Percentiles rank a stretch among this genome's conserved stretches.
phyloP scores from a whole-genome alignment of 2,113 vertebrate species.

The Orthonyx spaldingii region DNA sequence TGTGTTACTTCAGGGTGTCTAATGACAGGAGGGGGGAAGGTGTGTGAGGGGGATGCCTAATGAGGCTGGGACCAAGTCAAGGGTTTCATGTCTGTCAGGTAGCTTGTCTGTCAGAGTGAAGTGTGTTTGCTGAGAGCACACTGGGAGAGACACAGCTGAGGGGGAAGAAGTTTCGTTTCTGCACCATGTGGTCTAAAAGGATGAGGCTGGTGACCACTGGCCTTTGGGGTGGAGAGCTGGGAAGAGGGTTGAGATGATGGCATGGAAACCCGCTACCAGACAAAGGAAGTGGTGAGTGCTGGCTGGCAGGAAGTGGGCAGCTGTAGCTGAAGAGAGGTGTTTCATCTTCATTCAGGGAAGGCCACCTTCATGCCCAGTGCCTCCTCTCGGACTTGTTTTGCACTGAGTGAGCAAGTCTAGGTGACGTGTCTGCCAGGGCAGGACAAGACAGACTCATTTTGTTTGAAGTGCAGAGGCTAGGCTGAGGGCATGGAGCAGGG shows the following conservation, averaged over 20 bases:
- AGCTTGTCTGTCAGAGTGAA: not conserved
- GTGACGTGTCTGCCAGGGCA: accelerated
- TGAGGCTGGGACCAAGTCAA: accelerated
- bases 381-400: not conserved
- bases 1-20: not conserved
- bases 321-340: not conserved
- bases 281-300: not conserved
- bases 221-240: not conserved
- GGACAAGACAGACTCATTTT: not conserved
- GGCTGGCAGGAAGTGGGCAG: not conserved
- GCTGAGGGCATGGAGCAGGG: accelerated
- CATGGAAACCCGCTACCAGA: not conserved
- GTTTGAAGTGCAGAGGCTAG: not conserved
- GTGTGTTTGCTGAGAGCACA: not conserved
- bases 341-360: not conserved
- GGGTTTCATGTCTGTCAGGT: not conserved
- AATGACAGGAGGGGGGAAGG: accelerated
- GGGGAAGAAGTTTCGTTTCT: not conserved
- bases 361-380: not conserved
- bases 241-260: not conserved
- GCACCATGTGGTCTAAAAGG: accelerated
- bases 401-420: not conserved
- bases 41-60: not conserved
- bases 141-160: not conserved
- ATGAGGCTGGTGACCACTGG: not conserved